Evolutionary conservation across 37 sponge, comb jelly and placozoan species (phyloP).

Genomic region (Chondrilla cf. caribensis): DNA sequence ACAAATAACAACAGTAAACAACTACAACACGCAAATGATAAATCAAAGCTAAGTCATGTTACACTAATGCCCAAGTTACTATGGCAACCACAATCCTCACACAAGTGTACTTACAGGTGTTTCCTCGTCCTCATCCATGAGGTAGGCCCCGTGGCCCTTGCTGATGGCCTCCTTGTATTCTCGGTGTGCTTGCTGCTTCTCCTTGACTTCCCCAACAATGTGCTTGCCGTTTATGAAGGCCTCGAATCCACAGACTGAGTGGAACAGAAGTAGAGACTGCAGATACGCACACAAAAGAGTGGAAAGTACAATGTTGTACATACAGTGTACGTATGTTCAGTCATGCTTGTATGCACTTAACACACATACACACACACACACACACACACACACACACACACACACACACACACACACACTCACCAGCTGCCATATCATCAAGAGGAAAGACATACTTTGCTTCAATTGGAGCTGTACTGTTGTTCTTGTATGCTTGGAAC

Average conservation of each 20-base stretch:
- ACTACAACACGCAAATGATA: background rate
- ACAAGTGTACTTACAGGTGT: conserved; percentile 74
- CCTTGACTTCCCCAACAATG: conserved; percentile 96
- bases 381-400: background rate
- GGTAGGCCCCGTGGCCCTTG: conserved; percentile 98
- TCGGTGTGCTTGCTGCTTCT: conserved; percentile 97
- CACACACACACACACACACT: background rate
- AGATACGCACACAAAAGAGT: background rate
- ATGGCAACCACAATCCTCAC: background rate
- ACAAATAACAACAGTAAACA: background rate
- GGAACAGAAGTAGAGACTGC: background rate
- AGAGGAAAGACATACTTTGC: conserved; percentile 99
- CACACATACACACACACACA: background rate
- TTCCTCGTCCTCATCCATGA: conserved; percentile 99
- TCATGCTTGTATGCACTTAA: too few relatives aligned
- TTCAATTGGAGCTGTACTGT: conserved; percentile 78
- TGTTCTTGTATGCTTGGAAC: conserved; percentile 86
- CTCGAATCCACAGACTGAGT: conserved; percentile 95
- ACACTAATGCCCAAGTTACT: too few relatives aligned
- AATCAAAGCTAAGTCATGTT: background rate
- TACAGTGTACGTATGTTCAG: too few relatives aligned
- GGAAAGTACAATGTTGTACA: too few relatives aligned
- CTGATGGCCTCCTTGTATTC: conserved; percentile 98
- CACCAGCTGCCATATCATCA: conserved; percentile 96
- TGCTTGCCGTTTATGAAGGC: conserved; percentile 99